phyloP scores from a whole-genome alignment of 2,888 invertebrate genomes.

The Caenorhabditis panamensis region DNA sequence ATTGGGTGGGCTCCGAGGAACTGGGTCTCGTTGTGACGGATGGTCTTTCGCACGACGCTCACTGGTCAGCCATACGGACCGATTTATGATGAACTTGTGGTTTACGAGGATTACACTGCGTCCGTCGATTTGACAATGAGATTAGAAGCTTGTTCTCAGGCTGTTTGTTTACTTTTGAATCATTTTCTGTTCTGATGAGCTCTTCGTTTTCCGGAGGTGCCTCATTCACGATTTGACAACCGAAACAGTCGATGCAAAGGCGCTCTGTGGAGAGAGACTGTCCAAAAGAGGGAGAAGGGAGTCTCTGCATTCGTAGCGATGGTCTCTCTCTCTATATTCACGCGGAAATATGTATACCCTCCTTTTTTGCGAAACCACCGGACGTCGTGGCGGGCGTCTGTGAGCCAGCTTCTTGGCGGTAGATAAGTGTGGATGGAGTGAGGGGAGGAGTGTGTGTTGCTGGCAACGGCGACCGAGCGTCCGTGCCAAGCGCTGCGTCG shows the following conservation, averaged over 20 bases:
- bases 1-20: constrained; percentile 5
- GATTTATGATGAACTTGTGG: constrained; percentile 36
- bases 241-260: not conserved
- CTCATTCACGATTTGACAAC: not conserved
- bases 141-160: constrained; percentile 44
- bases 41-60: constrained; percentile 18
- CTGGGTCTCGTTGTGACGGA: constrained; percentile 9
- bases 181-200: constrained; percentile 52
- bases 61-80: constrained; percentile 33
- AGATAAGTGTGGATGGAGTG: constrained; percentile 72
- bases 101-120: constrained; percentile 46
- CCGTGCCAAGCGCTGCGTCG: constrained; percentile 75
- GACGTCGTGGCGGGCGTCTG: constrained; percentile 72
- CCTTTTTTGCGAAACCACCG: constrained; percentile 39
- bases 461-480: constrained; percentile 73
- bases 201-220: constrained; percentile 12
- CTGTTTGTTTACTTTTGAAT: constrained; percentile 27
- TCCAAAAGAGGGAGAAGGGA: not conserved
- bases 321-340: too few species aligned
- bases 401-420: constrained; percentile 74
- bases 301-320: too few species aligned
- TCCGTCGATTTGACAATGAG: constrained; percentile 30
- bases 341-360: too few species aligned
- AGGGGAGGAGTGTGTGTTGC: constrained; percentile 68
- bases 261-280: constrained; percentile 20